These are phyloP conservation scores for Tricholaema leucomelas DNA, from an alignment of 2,113 vertebrate genomes.

Conservation along the genomic window DNA sequence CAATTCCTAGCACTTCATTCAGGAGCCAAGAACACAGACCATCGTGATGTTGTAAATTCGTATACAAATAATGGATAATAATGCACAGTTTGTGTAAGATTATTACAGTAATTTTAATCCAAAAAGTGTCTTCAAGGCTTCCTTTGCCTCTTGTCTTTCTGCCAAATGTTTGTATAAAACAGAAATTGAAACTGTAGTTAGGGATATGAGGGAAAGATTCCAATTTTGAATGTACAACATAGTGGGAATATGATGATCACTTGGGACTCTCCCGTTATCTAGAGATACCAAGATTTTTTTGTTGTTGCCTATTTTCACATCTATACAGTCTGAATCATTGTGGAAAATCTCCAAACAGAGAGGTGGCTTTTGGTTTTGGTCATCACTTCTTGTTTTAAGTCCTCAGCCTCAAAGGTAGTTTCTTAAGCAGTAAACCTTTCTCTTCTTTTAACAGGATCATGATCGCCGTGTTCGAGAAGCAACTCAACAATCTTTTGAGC, in stretches of 20 bases:
- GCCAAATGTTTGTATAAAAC: not conserved
- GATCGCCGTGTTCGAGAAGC: constrained; percentile 95
- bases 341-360: not conserved
- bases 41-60: not conserved
- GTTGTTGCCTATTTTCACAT: not conserved
- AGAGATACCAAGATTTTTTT: not conserved
- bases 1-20: not conserved
- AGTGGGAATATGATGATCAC: not conserved
- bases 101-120: not conserved
- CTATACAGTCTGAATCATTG: not conserved
- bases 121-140: not conserved
- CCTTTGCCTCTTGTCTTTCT: not conserved
- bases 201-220: not conserved
- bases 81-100: not conserved
- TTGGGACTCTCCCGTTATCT: not conserved
- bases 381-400: not conserved
- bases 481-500: constrained; percentile 93
- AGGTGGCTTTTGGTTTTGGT: not conserved
- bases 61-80: not conserved
- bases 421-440: not conserved
- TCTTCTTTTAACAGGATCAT: constrained; percentile 81
- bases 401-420: not conserved
- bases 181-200: not conserved
- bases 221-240: not conserved
- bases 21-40: not conserved